Conservation (phyloP, 1,140 invertebrate genomes). For the Eubasilissa regina region DNA sequence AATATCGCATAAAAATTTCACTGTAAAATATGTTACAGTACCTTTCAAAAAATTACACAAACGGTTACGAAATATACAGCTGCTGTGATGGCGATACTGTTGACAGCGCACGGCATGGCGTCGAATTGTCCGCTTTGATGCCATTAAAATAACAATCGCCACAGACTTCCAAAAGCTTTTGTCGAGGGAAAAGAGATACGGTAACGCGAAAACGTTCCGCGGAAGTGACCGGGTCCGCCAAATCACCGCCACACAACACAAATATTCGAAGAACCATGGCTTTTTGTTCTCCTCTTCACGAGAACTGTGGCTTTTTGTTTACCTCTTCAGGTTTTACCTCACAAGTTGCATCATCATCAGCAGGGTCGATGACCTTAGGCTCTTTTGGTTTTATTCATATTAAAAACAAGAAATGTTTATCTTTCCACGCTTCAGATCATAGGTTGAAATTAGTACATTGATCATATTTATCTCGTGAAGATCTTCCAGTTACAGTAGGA, state of each 20-base stretch:
- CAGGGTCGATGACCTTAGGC: no score
- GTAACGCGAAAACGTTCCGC: slow-evolving; percentile 31
- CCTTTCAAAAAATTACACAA: no score
- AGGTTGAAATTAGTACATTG: no score
- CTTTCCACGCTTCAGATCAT: no score
- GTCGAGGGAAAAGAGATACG: slow-evolving; percentile 26
- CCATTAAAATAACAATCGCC: slow-evolving; percentile 48
- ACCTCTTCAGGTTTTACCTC: not conserved
- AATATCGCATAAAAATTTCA: no score
- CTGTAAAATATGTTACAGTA: no score
- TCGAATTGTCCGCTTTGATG: slow-evolving; percentile 34
- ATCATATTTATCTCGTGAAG: no score
- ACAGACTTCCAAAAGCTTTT: slow-evolving; percentile 33
- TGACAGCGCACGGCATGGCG: slow-evolving; percentile 26
- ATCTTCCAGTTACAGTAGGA: no score
- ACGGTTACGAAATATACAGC: no score
- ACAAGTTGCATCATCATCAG: not conserved
- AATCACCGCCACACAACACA: not conserved
- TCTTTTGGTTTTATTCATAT: no score
- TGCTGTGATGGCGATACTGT: no score
- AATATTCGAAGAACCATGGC: not conserved
- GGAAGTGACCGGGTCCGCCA: not conserved
- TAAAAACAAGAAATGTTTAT: no score
- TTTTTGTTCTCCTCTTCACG: not conserved
- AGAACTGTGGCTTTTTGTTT: slow-evolving; percentile 1